Evolutionary conservation across 2,113 vertebrate genomes (phyloP), one percentile per base, ranked within the genome.

Genomic region (Procapra przewalskii): DNA sequence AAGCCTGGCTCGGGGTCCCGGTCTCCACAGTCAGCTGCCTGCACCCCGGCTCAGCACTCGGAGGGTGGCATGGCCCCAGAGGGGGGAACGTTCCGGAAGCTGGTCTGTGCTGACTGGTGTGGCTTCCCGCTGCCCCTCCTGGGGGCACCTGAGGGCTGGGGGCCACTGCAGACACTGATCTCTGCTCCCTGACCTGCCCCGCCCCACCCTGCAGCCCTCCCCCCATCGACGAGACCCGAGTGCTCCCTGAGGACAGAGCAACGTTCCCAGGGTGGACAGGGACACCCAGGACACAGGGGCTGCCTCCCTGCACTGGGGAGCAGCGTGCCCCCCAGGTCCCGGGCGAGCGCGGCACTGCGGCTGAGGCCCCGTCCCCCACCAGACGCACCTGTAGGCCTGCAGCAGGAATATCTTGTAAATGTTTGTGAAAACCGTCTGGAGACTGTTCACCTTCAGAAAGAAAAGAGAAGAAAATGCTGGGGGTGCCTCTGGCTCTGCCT

Each of bases 321-420:
- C 50, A 3, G 48, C 17, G 9, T 5, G 43, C 27, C 77, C 77
- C 43, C 77, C 57, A 29, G 57, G 75, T 25, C 75, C 25, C 3
- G 31, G 29, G 71, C 17, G 16, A 7, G 16, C 1, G 1, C 2
- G 0, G 11, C 31, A 6, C 52, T 3, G 25, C 0, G 0, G 64
- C 54, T 3, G 7, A 12, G 55, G 55, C 55, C 16, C 0, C 10
- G 33, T 52, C 97, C 97, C n/a, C 19, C 79, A 9, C 0, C 25
- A 91, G 81, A 95, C 40, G 67, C 55, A 99, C 99, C 99, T 99
- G 99, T 98, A 99, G 4, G 99, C 99, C 88, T 99, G 99, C 91
- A 99, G 99, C 84, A 99, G 98, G 96, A 99, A 98, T 93, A 99
- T 98, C 98, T 99, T 99, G 98, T 99, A 99, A 92, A 99, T 36